These are phyloP conservation scores for Megamerina dolium DNA, from an alignment of 2,888 invertebrate genomes.

Conservation along the genomic window DNA sequence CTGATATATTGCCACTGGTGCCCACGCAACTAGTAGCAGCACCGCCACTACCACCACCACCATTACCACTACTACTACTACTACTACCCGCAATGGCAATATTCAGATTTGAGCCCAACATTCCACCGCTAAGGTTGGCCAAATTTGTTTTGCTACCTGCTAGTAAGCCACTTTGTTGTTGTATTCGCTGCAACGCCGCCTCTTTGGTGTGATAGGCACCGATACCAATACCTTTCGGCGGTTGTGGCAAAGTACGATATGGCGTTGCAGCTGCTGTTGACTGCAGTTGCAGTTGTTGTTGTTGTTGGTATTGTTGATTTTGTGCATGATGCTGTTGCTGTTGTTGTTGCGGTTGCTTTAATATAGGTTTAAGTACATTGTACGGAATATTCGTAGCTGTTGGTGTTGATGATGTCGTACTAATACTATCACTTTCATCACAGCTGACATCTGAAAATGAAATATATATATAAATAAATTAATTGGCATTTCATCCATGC, in stretches of 20 bases:
- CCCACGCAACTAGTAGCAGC: not conserved
- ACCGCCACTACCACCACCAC: slow-evolving; percentile 6
- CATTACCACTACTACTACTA: slow-evolving; percentile 8
- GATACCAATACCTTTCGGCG: slow-evolving; percentile 29
- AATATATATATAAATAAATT: no score
- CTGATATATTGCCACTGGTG: slow-evolving; percentile 10
- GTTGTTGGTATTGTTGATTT: slow-evolving; percentile 18
- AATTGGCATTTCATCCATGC: no score
- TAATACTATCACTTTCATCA: slow-evolving; percentile 42
- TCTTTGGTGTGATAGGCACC: slow-evolving; percentile 36
- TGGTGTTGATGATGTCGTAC: slow-evolving; percentile 36
- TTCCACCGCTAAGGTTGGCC: slow-evolving; percentile 20
- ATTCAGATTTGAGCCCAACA: slow-evolving; percentile 18
- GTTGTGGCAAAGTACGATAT: slow-evolving; percentile 34
- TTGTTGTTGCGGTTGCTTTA: slow-evolving; percentile 31
- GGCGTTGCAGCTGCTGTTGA: slow-evolving; percentile 20
- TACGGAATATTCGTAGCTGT: slow-evolving; percentile 30
- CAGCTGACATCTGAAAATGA: slow-evolving; percentile 33
- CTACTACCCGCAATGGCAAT: slow-evolving; percentile 18
- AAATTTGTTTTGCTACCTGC: slow-evolving; percentile 25
- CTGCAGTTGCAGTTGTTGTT: slow-evolving; percentile 21
- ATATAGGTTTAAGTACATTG: slow-evolving; percentile 33
- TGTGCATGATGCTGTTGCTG: slow-evolving; percentile 21
- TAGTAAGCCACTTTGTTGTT: slow-evolving; percentile 36
- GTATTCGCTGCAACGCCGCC: slow-evolving; percentile 34